Percentiles rank a stretch among this genome's conserved stretches.
Evolutionary conservation across 2,888 invertebrate species (phyloP).

Genomic region (Thera britannica): DNA sequence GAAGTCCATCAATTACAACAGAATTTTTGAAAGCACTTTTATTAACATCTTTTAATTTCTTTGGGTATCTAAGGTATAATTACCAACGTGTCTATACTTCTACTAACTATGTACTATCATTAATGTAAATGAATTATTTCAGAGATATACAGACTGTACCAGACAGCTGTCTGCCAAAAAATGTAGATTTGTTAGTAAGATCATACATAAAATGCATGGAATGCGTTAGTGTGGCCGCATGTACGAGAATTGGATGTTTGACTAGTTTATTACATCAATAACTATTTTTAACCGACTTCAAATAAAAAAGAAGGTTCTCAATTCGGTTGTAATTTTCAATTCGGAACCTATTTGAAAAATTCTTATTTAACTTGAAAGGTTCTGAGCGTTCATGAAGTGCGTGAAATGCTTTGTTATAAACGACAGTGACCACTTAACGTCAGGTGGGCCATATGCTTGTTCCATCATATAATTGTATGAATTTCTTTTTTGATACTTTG

Average conservation of each 20-base stretch:
- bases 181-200: constrained; percentile 85
- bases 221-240: constrained; percentile 38
- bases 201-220: constrained; percentile 68
- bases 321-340: too few species aligned
- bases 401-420: too few species aligned
- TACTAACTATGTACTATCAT: constrained; percentile 33
- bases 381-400: too few species aligned
- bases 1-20: neutral
- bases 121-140: constrained; percentile 68
- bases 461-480: too few species aligned
- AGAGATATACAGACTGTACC: constrained; percentile 82
- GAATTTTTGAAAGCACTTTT: neutral
- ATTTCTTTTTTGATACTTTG: too few species aligned
- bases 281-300: too few species aligned
- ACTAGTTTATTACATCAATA: constrained; percentile 7
- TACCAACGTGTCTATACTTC: constrained; percentile 13
- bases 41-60: neutral
- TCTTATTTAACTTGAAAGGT: too few species aligned
- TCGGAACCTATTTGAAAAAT: too few species aligned
- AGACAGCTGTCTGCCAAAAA: constrained; percentile 82
- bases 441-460: too few species aligned
- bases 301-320: too few species aligned
- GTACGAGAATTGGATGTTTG: constrained; percentile 26
- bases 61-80: constrained; percentile 1
- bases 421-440: too few species aligned